phyloP scores from a whole-genome alignment of 2,888 invertebrate species.

The Melanostoma mellinum region DNA sequence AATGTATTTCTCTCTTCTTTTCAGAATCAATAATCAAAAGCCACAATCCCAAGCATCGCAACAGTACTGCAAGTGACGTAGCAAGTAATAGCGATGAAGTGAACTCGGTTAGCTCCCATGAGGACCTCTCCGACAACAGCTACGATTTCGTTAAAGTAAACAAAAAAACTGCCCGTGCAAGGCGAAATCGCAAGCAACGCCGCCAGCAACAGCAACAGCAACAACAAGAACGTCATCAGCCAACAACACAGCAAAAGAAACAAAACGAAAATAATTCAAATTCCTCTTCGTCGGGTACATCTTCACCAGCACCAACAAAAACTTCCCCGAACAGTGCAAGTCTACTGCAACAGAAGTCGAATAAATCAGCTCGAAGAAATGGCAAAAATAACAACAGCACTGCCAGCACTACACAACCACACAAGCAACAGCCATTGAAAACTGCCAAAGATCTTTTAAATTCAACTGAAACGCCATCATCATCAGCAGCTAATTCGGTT shows the following conservation, averaged over 20 bases:
- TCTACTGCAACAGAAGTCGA: conserved; percentile 54
- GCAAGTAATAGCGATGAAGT: conserved; percentile 77
- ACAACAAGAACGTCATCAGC: conserved; percentile 30
- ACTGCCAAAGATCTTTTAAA: conserved; percentile 50
- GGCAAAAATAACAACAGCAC: conserved; percentile 45
- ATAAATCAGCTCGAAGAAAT: conserved; percentile 43
- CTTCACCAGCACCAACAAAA: conserved; percentile 42
- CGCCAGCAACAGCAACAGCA: conserved; percentile 63
- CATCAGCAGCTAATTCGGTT: conserved; percentile 77
- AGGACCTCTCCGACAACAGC: conserved; percentile 75
- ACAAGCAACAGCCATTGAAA: conserved; percentile 46
- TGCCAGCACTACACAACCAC: conserved; percentile 45
- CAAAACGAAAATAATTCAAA: conserved; percentile 49
- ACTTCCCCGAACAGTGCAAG: conserved; percentile 13
- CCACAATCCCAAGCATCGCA: conserved; percentile 78
- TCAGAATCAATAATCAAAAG: conserved; percentile 76
- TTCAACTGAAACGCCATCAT: conserved; percentile 67
- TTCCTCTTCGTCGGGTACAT: conserved; percentile 36
- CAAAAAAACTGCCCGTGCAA: conserved; percentile 48
- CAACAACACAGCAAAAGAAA: conserved; percentile 46
- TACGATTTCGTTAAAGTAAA: conserved; percentile 69
- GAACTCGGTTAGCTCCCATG: conserved; percentile 77
- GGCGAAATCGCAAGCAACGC: conserved; percentile 63
- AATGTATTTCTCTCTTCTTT: conserved; percentile 53
- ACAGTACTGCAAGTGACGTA: conserved; percentile 78